Evolutionary conservation across 2,113 vertebrate genomes (phyloP), one percentile per base, ranked within the genome.

Genomic region (Ictalurus furcatus): DNA sequence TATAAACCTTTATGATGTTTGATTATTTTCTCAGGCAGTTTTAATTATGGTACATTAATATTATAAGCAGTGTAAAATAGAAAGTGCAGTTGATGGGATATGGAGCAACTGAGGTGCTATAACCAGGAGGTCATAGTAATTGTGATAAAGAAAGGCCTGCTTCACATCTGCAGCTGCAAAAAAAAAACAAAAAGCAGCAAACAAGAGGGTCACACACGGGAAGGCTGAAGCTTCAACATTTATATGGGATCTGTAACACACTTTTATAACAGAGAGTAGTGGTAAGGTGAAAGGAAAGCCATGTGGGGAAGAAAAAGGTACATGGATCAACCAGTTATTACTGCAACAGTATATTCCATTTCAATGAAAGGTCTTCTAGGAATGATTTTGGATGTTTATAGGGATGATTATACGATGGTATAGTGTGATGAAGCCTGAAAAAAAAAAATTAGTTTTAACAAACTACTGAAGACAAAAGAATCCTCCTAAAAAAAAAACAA

Each of bases 291-390:
- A 9, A 37, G 19, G 34, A 56, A 13, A 79, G 2, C 7, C 19
- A 63, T 6, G n/a, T 28, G 28, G 9, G 63, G 14, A 59, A 89
- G 80, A 76, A 81, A 91, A 84, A 44, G 78, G 88, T 89, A 83
- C 34, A 86, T 19, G 88, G 73, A 80, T 90, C 69, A 91, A 81
- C 73, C 87, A 83, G 88, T 88, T 84, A 89, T 92, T 80, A 56
- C 28, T 80, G 78, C 48, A 30, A 76, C 37, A 44, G 8, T 9
- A 3, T 37, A 74, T 21, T 76, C 3, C 1, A 40, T 74, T 76
- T 76, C 19, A 76, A 44, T 44, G 23, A 12, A 78, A 78, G 25
- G 40, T 78, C 40, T 78, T 48, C 11, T 13, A 13, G 23, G 40
- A 48, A 76, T 11, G 37, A 40, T 40, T 40, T 44, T 44, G 40